Percentiles rank a stretch among this genome's conserved stretches.
phyloP scores from a whole-genome alignment of 2,888 invertebrate genomes.

The Callosobruchus maculatus region DNA sequence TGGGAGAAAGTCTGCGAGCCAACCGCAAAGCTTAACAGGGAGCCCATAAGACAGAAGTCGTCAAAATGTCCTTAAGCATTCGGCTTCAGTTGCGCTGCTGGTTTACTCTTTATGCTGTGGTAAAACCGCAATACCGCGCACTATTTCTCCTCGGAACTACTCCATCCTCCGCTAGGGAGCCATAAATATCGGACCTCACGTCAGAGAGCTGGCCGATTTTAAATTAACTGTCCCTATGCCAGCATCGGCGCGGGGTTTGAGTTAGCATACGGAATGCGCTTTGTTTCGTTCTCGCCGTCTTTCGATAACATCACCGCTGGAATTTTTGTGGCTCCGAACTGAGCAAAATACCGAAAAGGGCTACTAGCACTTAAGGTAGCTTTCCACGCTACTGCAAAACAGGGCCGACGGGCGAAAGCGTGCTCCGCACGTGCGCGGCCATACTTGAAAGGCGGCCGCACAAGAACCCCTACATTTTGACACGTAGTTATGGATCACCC shows the following conservation, averaged over 20 bases:
- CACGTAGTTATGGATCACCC: too few species aligned
- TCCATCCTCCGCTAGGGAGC: background rate
- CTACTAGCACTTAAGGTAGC: background rate
- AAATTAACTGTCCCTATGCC: background rate
- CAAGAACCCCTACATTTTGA: too few species aligned
- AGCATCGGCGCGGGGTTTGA: background rate
- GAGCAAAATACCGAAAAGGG: background rate
- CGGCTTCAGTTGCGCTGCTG: too few species aligned
- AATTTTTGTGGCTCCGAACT: background rate
- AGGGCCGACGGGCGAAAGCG: too few species aligned
- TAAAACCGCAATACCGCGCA: background rate
- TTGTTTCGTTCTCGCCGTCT: background rate
- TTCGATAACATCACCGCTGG: background rate
- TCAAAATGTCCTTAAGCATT: too few species aligned
- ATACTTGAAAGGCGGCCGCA: too few species aligned
- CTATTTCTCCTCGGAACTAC: background rate
- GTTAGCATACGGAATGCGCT: background rate
- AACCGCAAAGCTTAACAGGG: too few species aligned
- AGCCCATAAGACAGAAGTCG: too few species aligned
- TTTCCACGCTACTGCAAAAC: too few species aligned
- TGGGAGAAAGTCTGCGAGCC: too few species aligned
- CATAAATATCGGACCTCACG: background rate
- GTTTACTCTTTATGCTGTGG: too few species aligned
- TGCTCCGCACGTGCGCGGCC: too few species aligned
- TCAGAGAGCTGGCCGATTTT: background rate